Base-by-base conservation (phyloP, 2,797 vertebrate genomes). In the Helostoma temminkii region DNA sequence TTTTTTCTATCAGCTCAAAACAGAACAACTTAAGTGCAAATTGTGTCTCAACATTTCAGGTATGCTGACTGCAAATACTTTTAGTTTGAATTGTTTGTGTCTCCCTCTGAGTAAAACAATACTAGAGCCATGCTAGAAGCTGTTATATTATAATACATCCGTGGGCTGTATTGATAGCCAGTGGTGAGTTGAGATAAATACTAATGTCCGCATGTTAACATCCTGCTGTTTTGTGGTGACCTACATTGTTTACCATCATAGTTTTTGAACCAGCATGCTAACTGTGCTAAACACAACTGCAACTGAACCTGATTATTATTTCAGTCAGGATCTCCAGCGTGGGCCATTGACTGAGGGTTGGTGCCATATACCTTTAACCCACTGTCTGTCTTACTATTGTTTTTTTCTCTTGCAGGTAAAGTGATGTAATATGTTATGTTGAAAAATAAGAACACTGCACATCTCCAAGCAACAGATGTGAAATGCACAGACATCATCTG, bases 351-450 rank as follows among this genome's bases (percentile, higher is more conserved):
- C 18, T 2, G 21, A 36, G 15, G 2, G 30, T 3, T n/a, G 1
- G 14, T 3, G 8, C 3, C 15, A 24, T 46, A 9, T 15, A 30
- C 24, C 9, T 26, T 14, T 30, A 11, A 39, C 52, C 32, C 19
- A 21, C 15, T 37, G 24, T 14, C 16, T 30, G 10, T 42, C 3
- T 54, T 21, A 55, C 0, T 21, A 2, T 21, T 16, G 3, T 4
- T 19, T 5, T 47, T 62, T 62, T 36, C 8, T 10, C 10, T 2
- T 1, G 2, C 55, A 48, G 24, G 5, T 24, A 18, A 75, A 52
- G 14, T 28, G 10, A 60, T 65, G 39, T 52, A 34, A 67, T 53
- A 14, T 62, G 5, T 54, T 64, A 55, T 60, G 30, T 30, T 70
- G 5, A 43, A 57, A 37, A 3, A 36, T 19, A 36, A 42, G 3